These are phyloP conservation scores for Latrodectus geometricus DNA, from an alignment of 1,140 invertebrate species.

Conservation along the genomic window DNA sequence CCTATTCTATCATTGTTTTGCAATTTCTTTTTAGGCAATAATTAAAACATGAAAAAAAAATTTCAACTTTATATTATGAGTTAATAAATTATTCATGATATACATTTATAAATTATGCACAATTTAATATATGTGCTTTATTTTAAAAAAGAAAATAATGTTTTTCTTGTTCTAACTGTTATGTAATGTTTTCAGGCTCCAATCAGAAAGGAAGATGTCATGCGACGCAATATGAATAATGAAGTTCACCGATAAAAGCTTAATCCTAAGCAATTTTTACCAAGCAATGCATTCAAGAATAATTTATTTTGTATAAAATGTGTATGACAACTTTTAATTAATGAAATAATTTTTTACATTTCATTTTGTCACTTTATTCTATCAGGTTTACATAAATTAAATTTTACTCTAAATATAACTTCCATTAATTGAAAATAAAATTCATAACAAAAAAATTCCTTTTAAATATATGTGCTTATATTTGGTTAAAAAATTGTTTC, in stretches of 20 bases:
- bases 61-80: no score
- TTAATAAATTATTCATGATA: no score
- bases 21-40: no score
- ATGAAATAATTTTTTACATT: not conserved
- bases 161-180: not conserved
- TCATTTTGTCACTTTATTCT: not conserved
- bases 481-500: no score
- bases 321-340: not conserved
- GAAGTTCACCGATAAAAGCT: constrained; percentile 16
- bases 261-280: not conserved
- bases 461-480: no score
- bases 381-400: not conserved
- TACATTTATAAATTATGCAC: no score
- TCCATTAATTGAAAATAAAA: no score
- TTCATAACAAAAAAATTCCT: no score
- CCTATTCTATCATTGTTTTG: no score
- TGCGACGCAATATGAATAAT: constrained; percentile 45
- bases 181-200: constrained; percentile 18
- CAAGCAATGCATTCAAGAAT: not conserved
- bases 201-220: constrained; percentile 41
- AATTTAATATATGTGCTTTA: no score
- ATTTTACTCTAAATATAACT: not conserved
- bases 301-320: not conserved
- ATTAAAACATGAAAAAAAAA: no score
- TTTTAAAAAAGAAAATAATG: no score